These are phyloP conservation scores for Drosophila quadrilineata DNA, from an alignment of 1,140 invertebrate species.

Conservation along the genomic window DNA sequence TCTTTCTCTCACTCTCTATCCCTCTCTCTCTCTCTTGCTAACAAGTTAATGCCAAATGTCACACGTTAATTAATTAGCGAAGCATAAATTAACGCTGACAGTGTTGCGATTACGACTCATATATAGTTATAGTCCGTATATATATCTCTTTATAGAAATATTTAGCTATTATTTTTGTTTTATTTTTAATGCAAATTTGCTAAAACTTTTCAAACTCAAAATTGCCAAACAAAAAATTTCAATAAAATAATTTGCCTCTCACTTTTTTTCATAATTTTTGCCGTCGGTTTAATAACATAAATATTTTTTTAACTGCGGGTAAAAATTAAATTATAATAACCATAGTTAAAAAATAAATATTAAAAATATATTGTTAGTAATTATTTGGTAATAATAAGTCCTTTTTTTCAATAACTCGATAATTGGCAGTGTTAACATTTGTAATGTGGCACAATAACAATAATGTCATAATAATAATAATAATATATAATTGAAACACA, in stretches of 20 bases:
- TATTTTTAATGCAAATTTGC: not conserved
- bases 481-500: too few relatives aligned
- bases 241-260: not conserved
- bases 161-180: too few relatives aligned
- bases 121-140: conserved; percentile 1
- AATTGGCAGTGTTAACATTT: too few relatives aligned
- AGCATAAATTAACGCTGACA: conserved; percentile 18
- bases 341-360: not conserved
- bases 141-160: too few relatives aligned
- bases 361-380: not conserved
- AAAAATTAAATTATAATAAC: not conserved
- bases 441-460: too few relatives aligned
- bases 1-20: not conserved
- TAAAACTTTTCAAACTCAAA: not conserved
- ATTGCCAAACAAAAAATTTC: too few relatives aligned
- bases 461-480: too few relatives aligned
- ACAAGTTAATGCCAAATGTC: conserved; percentile 61
- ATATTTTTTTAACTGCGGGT: too few relatives aligned
- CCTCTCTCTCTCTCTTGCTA: not conserved
- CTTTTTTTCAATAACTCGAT: too few relatives aligned
- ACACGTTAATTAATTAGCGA: conserved; percentile 68
- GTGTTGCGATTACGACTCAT: not conserved
- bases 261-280: not conserved
- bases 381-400: too few relatives aligned
- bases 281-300: not conserved